phyloP scores from a whole-genome alignment of 2,888 invertebrate genomes.

The Rhagonycha lutea region DNA sequence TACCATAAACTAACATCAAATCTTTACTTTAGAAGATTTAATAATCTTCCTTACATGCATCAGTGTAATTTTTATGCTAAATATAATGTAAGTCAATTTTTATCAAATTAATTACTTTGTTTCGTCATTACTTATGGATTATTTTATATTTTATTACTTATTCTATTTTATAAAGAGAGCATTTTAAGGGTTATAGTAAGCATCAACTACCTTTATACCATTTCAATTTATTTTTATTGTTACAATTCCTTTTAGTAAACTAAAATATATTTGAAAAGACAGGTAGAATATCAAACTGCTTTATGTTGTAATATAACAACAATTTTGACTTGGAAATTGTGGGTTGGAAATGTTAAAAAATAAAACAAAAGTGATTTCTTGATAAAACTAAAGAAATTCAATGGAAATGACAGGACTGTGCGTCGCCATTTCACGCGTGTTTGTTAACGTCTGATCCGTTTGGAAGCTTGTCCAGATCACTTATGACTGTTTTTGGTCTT shows the following conservation, averaged over 20 bases:
- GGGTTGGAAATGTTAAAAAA: background rate
- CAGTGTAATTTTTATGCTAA: no score
- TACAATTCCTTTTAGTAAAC: background rate
- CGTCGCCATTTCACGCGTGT: slow-evolving; percentile 43
- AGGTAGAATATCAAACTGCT: background rate
- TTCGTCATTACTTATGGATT: no score
- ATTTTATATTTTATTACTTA: no score
- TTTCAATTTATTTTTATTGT: background rate
- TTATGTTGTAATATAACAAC: background rate
- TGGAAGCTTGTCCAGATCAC: slow-evolving; percentile 43
- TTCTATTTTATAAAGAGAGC: no score
- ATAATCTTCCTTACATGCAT: no score
- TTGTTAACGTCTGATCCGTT: slow-evolving; percentile 41
- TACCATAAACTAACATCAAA: no score
- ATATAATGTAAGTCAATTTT: no score
- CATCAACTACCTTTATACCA: background rate
- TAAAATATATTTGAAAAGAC: no score
- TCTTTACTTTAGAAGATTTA: no score
- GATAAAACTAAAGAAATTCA: slow-evolving; percentile 21
- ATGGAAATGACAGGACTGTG: slow-evolving; percentile 23
- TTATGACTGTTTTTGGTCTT: slow-evolving; percentile 32
- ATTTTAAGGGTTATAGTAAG: no score
- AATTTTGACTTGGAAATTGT: background rate
- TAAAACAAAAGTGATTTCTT: background rate
- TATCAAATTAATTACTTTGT: no score